These are phyloP conservation scores for Metridium senile DNA, from an alignment of 92 coral and sea anemone species.

Conservation along the genomic window DNA sequence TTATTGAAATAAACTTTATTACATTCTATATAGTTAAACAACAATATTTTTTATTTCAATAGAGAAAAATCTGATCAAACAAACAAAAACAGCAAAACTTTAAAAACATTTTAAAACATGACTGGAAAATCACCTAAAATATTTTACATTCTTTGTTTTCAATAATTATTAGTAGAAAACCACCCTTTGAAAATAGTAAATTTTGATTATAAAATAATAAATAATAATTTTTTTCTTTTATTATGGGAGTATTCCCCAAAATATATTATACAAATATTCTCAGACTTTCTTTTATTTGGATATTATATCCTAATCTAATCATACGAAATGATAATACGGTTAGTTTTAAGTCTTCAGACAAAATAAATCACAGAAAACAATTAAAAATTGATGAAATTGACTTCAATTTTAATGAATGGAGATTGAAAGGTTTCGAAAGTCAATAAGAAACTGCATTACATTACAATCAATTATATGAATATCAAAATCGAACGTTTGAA, in stretches of 20 bases:
- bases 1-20: too few species aligned
- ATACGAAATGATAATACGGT: background rate
- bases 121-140: too few species aligned
- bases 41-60: too few species aligned
- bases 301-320: background rate
- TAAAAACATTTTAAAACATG: too few species aligned
- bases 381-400: slow-evolving; percentile 12
- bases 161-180: too few species aligned
- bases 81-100: too few species aligned
- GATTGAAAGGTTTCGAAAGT: slow-evolving; percentile 5
- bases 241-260: background rate
- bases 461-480: background rate
- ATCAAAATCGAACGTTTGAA: background rate
- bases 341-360: background rate
- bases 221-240: too few species aligned
- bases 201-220: too few species aligned
- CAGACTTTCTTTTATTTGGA: background rate
- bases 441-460: background rate
- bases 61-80: too few species aligned
- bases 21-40: too few species aligned
- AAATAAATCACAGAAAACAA: background rate
- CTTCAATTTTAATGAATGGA: slow-evolving; percentile 10
- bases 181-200: too few species aligned
- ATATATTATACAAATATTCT: background rate
- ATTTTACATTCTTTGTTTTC: too few species aligned